phyloP scores from a whole-genome alignment of 64 coral and sea anemone genomes.

The Pachyseris speciosa region DNA sequence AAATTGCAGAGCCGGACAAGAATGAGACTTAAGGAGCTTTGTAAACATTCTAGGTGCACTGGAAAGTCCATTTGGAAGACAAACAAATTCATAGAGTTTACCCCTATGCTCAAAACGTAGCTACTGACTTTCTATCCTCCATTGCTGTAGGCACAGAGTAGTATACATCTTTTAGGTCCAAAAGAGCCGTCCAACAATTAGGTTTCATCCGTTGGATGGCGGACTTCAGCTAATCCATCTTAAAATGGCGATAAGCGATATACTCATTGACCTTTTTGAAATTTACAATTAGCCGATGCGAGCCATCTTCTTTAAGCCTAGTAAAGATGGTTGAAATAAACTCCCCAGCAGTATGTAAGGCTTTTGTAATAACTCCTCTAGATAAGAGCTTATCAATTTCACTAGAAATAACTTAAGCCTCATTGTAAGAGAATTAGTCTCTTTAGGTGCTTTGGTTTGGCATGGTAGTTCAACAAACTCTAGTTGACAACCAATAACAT shows the following conservation, averaged over 20 bases:
- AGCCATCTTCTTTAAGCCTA: slow-evolving; percentile 72
- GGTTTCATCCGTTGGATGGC: slow-evolving; percentile 37
- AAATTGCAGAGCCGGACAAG: too few species aligned
- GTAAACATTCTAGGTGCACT: slow-evolving; percentile 61
- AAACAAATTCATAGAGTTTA: slow-evolving; percentile 53
- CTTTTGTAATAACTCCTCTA: slow-evolving; percentile 61
- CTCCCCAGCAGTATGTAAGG: slow-evolving; percentile 4
- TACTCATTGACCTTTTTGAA: slow-evolving; percentile 68
- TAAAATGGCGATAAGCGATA: slow-evolving; percentile 64
- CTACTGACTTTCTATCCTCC: slow-evolving; percentile 44
- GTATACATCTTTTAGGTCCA: slow-evolving; percentile 67
- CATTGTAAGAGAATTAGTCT: slow-evolving; percentile 18
- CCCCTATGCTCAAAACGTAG: slow-evolving; percentile 36
- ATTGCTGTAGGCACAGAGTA: slow-evolving; percentile 40
- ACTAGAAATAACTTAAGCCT: slow-evolving; percentile 1
- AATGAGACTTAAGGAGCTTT: slow-evolving; percentile 69
- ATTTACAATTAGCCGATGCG: slow-evolving; percentile 66
- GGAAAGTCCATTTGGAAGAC: slow-evolving; percentile 53
- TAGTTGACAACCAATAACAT: slow-evolving; percentile 3
- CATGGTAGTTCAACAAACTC: neutral
- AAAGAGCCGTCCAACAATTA: slow-evolving; percentile 54
- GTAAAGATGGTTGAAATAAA: slow-evolving; percentile 74
- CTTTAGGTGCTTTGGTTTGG: neutral
- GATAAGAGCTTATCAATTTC: slow-evolving; percentile 58
- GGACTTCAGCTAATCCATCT: slow-evolving; percentile 65